Evolutionary conservation across 2,113 vertebrate species (phyloP).

Genomic region (Mus musculus): GRCm39 chr16:45773501-45774000

Average conservation of each 20-base stretch:
- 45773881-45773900: background rate
- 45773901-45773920: slow-evolving; percentile 74
- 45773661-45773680: background rate
- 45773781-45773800: background rate
- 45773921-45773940: slow-evolving; percentile 60
- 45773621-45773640: background rate
- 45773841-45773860: fast-evolving
- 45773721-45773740: slow-evolving; percentile 52
- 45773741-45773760: background rate
- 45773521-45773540: background rate
- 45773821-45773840: background rate
- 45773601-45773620: background rate
- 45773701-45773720: background rate
- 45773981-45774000: slow-evolving; percentile 20
- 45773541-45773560: background rate
- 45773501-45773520: background rate
- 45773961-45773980: slow-evolving; percentile 65
- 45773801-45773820: background rate
- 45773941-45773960: slow-evolving; percentile 43
- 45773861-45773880: slow-evolving; percentile 16
- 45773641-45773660: background rate
- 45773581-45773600: background rate
- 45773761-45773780: background rate
- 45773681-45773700: background rate
- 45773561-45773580: background rate